These are phyloP conservation scores for Pterocles gutturalis DNA, from an alignment of 2,113 vertebrate species.

Conservation along the genomic window DNA sequence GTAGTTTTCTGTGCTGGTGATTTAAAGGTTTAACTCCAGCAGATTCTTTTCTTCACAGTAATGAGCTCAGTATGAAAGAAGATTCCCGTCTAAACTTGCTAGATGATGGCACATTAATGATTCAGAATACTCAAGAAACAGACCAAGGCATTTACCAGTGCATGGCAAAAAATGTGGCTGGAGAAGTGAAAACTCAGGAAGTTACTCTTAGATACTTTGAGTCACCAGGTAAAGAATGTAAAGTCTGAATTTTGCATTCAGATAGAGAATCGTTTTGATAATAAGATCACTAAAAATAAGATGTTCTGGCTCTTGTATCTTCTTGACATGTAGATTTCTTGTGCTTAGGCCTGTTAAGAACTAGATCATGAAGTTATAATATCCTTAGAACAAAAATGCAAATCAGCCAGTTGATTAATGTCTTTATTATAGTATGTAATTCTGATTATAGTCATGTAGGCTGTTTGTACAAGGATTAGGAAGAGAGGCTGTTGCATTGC, in stretches of 20 bases:
- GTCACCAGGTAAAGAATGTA: conserved; percentile 84
- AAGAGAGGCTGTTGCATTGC: not conserved
- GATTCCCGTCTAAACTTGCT: conserved; percentile 94
- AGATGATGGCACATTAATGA: conserved; percentile 96
- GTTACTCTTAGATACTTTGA: conserved; percentile 95
- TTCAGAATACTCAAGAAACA: conserved; percentile 93
- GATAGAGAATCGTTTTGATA: not conserved
- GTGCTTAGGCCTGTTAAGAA: not conserved
- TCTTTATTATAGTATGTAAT: not conserved
- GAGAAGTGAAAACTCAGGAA: conserved; percentile 94
- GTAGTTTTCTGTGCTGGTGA: not conserved
- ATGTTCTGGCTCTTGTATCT: not conserved
- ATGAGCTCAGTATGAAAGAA: conserved; percentile 93
- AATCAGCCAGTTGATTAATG: not conserved
- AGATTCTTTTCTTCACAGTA: conserved; percentile 73
- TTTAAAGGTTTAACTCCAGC: not conserved
- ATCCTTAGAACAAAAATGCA: not conserved
- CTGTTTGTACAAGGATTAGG: not conserved
- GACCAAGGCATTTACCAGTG: conserved; percentile 98
- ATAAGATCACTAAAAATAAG: not conserved
- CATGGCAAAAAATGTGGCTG: conserved; percentile 97
- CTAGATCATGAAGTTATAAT: not conserved
- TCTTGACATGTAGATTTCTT: not conserved
- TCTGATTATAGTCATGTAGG: not conserved
- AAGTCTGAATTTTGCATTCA: not conserved